Evolutionary conservation across 2,888 invertebrate genomes (phyloP).

Genomic region (Ypsolopha scabrella): DNA sequence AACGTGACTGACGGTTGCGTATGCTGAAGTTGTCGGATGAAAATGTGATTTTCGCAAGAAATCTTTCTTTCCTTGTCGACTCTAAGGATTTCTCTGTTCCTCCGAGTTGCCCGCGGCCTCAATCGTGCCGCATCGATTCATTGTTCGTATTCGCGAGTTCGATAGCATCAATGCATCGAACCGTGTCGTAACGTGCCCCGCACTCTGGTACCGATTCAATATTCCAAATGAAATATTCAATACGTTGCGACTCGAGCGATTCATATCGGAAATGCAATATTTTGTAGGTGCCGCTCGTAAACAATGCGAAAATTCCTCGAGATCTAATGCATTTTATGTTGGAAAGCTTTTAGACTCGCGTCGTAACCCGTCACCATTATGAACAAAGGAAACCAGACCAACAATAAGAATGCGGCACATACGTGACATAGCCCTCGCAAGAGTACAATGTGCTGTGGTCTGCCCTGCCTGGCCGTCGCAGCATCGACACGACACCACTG

Average conservation of each 20-base stretch:
- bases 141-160: slow-evolving; percentile 13
- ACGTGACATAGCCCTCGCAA: not conserved
- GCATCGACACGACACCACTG: slow-evolving; percentile 11
- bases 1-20: no score
- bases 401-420: not conserved
- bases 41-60: no score
- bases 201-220: slow-evolving; percentile 30
- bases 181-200: slow-evolving; percentile 12
- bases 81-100: not conserved
- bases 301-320: slow-evolving; percentile 13
- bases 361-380: not conserved
- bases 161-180: slow-evolving; percentile 8
- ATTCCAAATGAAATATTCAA: slow-evolving; percentile 51
- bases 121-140: slow-evolving; percentile 25
- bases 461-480: not conserved
- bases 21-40: no score
- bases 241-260: slow-evolving; percentile 30
- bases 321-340: slow-evolving; percentile 4
- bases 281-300: slow-evolving; percentile 21
- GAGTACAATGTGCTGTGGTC: not conserved
- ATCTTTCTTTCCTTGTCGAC: not conserved
- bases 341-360: not conserved
- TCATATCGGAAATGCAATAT: slow-evolving; percentile 31
- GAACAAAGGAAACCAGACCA: not conserved
- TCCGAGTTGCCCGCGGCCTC: slow-evolving; percentile 14